Conservation (phyloP, 2,888 invertebrate genomes). For the Drosophila prolongata region DNA sequence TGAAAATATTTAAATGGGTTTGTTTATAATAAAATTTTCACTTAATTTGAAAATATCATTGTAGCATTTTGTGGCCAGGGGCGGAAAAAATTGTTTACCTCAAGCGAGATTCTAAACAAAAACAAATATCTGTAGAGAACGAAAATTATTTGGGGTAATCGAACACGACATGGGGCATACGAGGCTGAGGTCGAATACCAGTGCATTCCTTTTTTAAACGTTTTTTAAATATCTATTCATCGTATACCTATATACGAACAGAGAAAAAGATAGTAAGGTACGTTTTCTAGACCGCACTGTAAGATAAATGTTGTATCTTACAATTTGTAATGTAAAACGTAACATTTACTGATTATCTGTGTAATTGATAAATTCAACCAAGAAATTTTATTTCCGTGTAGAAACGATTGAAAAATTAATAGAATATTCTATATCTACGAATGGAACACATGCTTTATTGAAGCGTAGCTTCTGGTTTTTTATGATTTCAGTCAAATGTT, state of each 20-base stretch:
- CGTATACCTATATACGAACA: not conserved
- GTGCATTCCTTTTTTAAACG: constrained; percentile 33
- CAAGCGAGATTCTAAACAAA: constrained; percentile 30
- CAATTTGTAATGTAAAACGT: too few species aligned
- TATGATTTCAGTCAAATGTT: too few species aligned
- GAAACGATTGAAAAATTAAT: too few species aligned
- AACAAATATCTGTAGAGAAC: constrained; percentile 36
- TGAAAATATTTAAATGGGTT: constrained; percentile 75
- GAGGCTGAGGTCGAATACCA: constrained; percentile 27
- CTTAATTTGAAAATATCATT: constrained; percentile 79
- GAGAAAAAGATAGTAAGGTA: not conserved
- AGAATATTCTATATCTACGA: too few species aligned
- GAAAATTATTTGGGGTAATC: constrained; percentile 77
- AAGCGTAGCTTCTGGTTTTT: too few species aligned
- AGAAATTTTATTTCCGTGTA: too few species aligned
- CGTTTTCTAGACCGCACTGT: too few species aligned
- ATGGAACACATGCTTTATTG: too few species aligned
- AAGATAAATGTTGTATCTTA: too few species aligned
- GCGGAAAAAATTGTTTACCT: constrained; percentile 25
- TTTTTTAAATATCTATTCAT: not conserved
- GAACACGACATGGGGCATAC: constrained; percentile 73
- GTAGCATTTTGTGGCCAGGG: constrained; percentile 55
- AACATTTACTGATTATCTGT: too few species aligned
- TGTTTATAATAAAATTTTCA: constrained; percentile 81
- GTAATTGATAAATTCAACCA: too few species aligned